Conservation (phyloP, 2,888 invertebrate species). For the Netelia melanura region DNA sequence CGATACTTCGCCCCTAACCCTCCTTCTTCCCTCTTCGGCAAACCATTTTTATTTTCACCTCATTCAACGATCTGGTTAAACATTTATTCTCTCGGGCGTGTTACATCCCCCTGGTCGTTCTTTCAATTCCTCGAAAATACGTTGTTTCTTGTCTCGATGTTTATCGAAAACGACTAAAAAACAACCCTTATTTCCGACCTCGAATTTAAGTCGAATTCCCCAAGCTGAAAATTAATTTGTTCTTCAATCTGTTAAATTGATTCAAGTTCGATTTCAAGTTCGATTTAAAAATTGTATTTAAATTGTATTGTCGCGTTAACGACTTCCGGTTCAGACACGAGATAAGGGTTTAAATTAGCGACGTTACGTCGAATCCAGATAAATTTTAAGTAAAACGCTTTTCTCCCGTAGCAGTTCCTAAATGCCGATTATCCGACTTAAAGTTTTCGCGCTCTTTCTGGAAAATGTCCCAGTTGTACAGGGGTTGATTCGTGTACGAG, state of each 20-base stretch:
- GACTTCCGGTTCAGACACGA: no score
- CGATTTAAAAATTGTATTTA: no score
- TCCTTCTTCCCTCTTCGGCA: conserved; percentile 11
- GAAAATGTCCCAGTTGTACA: conserved; percentile 42
- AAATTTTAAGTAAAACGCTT: conserved; percentile 45
- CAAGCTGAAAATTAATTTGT: no score
- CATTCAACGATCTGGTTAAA: conserved; percentile 41
- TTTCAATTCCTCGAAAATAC: conserved; percentile 31
- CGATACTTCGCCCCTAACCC: conserved; percentile 5
- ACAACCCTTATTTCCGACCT: neutral
- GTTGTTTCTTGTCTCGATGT: conserved; percentile 19
- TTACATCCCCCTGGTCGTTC: neutral
- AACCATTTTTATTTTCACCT: conserved; percentile 44
- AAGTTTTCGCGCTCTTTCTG: conserved; percentile 63
- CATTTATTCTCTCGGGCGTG: conserved; percentile 25
- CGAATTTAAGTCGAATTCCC: no score
- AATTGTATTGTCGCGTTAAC: no score
- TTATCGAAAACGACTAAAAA: neutral
- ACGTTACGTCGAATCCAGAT: conserved; percentile 33
- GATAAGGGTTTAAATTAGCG: neutral
- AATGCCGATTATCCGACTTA: conserved; percentile 69
- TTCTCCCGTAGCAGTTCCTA: conserved; percentile 51
- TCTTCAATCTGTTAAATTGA: no score
- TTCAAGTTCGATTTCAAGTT: no score
- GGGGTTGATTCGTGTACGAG: conserved; percentile 46